Evolutionary conservation across 2,888 invertebrate species (phyloP).

Genomic region (Argyra leucocephala): DNA sequence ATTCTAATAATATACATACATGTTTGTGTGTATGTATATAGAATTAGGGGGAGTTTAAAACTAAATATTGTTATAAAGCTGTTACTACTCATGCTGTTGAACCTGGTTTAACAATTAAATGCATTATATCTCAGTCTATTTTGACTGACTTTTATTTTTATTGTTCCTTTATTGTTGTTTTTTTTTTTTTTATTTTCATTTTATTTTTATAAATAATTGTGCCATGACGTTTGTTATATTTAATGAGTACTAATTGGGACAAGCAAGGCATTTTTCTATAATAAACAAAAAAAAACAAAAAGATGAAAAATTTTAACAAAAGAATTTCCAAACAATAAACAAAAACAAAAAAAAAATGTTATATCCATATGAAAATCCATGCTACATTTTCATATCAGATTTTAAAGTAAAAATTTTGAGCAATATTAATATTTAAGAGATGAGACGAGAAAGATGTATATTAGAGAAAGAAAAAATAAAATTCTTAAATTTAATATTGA

Average conservation of each 20-base stretch:
- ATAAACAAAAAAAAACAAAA: not conserved
- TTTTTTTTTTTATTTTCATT: too few species aligned
- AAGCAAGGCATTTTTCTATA: not conserved
- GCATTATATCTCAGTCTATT: not conserved
- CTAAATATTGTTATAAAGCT: too few species aligned
- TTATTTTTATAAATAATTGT: not conserved
- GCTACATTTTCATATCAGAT: too few species aligned
- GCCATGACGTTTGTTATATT: not conserved
- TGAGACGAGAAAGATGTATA: not conserved
- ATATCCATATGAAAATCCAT: too few species aligned
- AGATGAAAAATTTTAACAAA: not conserved
- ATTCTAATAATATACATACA: too few species aligned
- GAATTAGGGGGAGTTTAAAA: not conserved
- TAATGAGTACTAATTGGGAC: not conserved
- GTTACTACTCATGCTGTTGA: not conserved
- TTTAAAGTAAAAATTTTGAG: too few species aligned
- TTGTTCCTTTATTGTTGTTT: too few species aligned
- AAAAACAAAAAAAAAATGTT: too few species aligned
- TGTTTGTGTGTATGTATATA: too few species aligned
- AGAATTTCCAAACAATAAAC: not conserved
- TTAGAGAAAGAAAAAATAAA: not conserved
- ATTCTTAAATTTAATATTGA: too few species aligned
- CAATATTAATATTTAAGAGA: too few species aligned
- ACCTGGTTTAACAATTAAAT: not conserved
- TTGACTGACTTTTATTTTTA: not conserved